These are phyloP conservation scores for Holotrichia oblita DNA, from an alignment of 1,140 invertebrate species.

Conservation along the genomic window DNA sequence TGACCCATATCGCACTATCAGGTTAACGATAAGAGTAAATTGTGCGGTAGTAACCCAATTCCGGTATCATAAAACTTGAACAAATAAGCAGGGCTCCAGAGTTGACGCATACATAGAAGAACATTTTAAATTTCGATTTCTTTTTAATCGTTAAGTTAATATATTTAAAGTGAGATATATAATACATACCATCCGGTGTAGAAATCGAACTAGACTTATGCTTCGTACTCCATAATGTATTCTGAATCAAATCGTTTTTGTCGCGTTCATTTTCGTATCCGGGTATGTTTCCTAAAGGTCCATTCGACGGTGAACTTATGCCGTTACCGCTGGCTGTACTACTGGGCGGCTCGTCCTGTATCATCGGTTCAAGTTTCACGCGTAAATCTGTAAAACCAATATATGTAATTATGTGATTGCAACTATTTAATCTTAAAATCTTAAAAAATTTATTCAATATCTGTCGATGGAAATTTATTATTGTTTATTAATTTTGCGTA, in stretches of 20 bases:
- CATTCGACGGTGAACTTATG: slow-evolving; percentile 59
- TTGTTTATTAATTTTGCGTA: too few species aligned
- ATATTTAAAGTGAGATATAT: not conserved
- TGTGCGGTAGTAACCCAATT: slow-evolving; percentile 4
- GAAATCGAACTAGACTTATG: slow-evolving; percentile 63
- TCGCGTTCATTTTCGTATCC: slow-evolving; percentile 58
- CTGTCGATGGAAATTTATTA: too few species aligned
- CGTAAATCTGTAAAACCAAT: slow-evolving; percentile 65
- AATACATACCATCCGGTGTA: slow-evolving; percentile 68
- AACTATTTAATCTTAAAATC: too few species aligned
- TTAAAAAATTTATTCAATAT: too few species aligned
- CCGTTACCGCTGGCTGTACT: slow-evolving; percentile 62
- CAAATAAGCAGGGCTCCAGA: not conserved
- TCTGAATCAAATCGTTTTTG: slow-evolving; percentile 63
- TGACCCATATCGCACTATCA: slow-evolving; percentile 14
- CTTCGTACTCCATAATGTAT: slow-evolving; percentile 61
- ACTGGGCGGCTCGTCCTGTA: slow-evolving; percentile 64
- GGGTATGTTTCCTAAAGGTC: slow-evolving; percentile 57
- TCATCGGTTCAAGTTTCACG: slow-evolving; percentile 69
- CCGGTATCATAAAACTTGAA: not conserved
- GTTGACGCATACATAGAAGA: not conserved
- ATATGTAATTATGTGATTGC: slow-evolving; percentile 33
- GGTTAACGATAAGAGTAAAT: slow-evolving; percentile 17
- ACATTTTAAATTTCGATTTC: not conserved
- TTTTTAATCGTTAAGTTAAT: not conserved